These are phyloP conservation scores for Formicarius rufipectus DNA, from an alignment of 2,113 vertebrate species.

Conservation along the genomic window DNA sequence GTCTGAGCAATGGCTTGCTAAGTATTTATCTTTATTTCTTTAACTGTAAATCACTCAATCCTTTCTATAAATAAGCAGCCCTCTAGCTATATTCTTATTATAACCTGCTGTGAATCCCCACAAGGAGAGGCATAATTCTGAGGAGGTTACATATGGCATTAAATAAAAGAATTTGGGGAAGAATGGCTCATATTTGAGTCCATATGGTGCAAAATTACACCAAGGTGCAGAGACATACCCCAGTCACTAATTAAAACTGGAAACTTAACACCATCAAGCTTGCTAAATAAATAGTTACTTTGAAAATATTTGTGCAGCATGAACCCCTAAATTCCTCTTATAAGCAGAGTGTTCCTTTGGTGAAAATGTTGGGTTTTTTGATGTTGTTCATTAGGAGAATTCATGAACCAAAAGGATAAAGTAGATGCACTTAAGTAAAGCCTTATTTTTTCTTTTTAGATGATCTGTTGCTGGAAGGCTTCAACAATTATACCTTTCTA, in stretches of 20 bases:
- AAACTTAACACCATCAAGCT: background rate
- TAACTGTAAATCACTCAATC: background rate
- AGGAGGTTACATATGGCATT: background rate
- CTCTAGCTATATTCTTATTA: background rate
- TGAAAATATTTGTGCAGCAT: background rate
- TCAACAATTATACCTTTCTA: conserved; percentile 87
- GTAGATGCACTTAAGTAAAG: background rate
- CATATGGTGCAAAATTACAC: background rate
- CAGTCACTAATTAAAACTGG: background rate
- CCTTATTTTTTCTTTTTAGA: conserved; percentile 68
- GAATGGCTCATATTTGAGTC: background rate
- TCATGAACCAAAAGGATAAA: background rate
- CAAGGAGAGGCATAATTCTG: background rate
- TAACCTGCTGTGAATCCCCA: background rate
- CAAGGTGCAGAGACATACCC: background rate
- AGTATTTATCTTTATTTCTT: background rate
- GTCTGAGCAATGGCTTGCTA: background rate
- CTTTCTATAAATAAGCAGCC: background rate
- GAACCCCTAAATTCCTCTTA: background rate
- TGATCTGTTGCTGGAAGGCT: conserved; percentile 89
- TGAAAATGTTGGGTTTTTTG: background rate
- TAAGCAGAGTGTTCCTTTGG: background rate
- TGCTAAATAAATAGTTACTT: background rate
- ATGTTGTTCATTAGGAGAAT: background rate
- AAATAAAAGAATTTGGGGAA: background rate